Conservation (phyloP, 2,888 invertebrate species). For the Nemurella pictetii region DNA sequence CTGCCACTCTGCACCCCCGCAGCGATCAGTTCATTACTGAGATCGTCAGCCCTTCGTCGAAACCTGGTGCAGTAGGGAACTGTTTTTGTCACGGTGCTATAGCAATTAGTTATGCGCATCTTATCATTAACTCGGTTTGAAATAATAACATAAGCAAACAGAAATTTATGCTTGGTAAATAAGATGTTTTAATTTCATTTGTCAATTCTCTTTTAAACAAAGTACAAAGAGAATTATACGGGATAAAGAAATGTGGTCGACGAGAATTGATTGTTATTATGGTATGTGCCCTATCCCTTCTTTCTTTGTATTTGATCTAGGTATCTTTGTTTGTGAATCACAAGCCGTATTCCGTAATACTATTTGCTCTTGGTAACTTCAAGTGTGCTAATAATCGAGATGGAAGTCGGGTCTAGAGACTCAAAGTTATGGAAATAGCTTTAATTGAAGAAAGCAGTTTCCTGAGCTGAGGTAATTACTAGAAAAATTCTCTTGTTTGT, state of each 20-base stretch:
- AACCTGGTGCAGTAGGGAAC: background rate
- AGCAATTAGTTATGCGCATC: background rate
- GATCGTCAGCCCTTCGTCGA: no score
- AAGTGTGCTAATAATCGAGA: background rate
- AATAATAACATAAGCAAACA: background rate
- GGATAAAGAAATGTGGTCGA: background rate
- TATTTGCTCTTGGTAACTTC: background rate
- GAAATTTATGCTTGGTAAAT: constrained; percentile 5
- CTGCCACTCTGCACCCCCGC: background rate
- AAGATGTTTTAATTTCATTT: constrained; percentile 2
- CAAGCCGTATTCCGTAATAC: background rate
- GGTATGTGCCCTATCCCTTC: background rate
- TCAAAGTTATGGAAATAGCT: constrained; percentile 10
- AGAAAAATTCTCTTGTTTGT: constrained; percentile 22
- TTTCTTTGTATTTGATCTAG: background rate
- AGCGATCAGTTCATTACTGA: no score
- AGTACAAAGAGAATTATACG: background rate
- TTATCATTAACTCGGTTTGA: background rate
- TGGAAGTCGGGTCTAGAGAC: background rate
- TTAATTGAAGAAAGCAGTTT: constrained; percentile 23
- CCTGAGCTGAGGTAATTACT: constrained; percentile 20
- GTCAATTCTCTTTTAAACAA: background rate
- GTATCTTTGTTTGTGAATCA: background rate
- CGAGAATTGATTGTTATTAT: background rate
- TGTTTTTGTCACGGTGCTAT: background rate